Percentiles rank a stretch among this genome's conserved stretches.
Conservation (phyloP, 2,113 vertebrate genomes). For the Martes martes region DNA sequence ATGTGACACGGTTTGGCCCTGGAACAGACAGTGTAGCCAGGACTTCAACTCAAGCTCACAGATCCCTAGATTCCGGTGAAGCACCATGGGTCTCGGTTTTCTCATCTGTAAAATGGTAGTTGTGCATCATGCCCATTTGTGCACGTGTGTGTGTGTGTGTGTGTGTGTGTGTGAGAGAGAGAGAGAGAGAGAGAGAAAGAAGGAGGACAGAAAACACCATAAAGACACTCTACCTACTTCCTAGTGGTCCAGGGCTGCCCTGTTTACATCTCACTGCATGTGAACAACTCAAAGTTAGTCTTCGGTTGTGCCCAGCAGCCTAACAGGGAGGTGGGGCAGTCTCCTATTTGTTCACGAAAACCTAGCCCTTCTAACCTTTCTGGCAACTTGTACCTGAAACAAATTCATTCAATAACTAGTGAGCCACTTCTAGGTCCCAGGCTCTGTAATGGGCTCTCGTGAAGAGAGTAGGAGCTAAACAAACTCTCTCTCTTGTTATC, state of each 20-base stretch:
- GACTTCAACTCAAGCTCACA: not conserved
- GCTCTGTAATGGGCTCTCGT: not conserved
- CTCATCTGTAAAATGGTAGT: not conserved
- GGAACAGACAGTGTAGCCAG: fast-evolving
- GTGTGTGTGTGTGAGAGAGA: too few species aligned
- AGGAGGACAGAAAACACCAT: not conserved
- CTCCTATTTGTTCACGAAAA: not conserved
- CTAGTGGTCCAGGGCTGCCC: too few species aligned
- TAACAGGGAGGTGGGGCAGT: not conserved
- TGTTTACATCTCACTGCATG: not conserved
- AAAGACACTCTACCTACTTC: not conserved
- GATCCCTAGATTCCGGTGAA: not conserved
- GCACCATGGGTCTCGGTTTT: not conserved
- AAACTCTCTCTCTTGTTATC: not conserved
- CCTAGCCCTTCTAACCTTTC: not conserved
- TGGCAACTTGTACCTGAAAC: not conserved
- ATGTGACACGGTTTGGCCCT: not conserved
- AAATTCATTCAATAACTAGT: not conserved
- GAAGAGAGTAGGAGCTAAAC: not conserved
- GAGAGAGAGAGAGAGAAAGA: not conserved
- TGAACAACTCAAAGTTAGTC: not conserved
- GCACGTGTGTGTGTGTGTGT: fast-evolving
- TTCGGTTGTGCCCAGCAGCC: not conserved
- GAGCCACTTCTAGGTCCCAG: not conserved
- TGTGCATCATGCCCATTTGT: not conserved